phyloP scores from a whole-genome alignment of 1,140 invertebrate species.

The Bombus ignitus region DNA sequence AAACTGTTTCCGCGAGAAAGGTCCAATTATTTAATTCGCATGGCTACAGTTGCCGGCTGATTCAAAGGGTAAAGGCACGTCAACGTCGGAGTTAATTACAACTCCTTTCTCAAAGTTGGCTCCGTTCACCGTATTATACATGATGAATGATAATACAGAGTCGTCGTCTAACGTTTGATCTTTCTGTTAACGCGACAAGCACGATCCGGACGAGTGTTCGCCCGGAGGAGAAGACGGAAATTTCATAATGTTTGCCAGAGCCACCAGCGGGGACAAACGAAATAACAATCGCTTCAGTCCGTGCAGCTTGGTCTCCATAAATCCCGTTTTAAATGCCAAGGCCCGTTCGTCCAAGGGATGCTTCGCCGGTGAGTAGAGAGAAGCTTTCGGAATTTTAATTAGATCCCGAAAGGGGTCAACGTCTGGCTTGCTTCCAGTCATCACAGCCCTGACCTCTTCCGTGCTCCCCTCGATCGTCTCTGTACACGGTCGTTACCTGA shows the following conservation, averaged over 20 bases:
- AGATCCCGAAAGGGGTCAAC: constrained; percentile 18
- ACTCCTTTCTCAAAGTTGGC: constrained; percentile 86
- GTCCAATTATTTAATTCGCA: neutral
- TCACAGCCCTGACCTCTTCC: constrained; percentile 2
- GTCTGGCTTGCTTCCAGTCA: neutral
- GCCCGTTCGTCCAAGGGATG: constrained; percentile 94
- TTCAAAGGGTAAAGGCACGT: neutral
- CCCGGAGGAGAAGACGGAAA: constrained; percentile 96
- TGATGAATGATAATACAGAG: constrained; percentile 94
- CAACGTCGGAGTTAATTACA: neutral
- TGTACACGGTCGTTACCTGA: neutral
- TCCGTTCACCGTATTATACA: constrained; percentile 82
- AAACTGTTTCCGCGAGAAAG: neutral
- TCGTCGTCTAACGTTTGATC: constrained; percentile 73
- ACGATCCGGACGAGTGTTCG: constrained; percentile 96
- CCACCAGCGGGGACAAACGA: constrained; percentile 96
- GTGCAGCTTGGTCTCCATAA: constrained; percentile 96
- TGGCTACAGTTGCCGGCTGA: neutral
- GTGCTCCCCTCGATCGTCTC: neutral
- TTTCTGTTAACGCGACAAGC: constrained; percentile 83
- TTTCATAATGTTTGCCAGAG: constrained; percentile 98
- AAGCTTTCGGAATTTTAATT: constrained; percentile 50
- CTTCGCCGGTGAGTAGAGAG: constrained; percentile 88
- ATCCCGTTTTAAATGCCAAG: constrained; percentile 96
- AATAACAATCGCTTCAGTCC: constrained; percentile 98